Base-by-base conservation (phyloP, 2,888 invertebrate species). In the Drosophila meridionalis region DNA sequence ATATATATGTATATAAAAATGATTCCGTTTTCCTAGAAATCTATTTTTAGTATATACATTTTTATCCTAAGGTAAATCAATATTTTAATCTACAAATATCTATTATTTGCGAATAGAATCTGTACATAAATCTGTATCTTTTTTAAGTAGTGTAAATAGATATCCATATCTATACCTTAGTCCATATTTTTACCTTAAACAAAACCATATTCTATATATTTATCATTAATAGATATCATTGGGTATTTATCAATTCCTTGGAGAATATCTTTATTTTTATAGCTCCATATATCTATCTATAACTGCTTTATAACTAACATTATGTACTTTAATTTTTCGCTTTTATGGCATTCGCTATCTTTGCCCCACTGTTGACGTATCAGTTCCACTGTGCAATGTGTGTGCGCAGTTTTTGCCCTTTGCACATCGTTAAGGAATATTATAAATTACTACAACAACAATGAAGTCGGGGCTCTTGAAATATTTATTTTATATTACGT, bases 391-490 rank as follows among this genome's bases (percentile, higher is more conserved):
- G 78, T 80, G 71, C 77, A 45, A 57, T 43, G 76, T 80, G 76
- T 65, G 76, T 57, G 80, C 69, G 66, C 81, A 83, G 89, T 83
- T 80, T 78, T 80, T 86, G 86, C 89, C 89, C 90, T 85, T 89
- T 87, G 87, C 79, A 83, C 84, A 86, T 91, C 84, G 91, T 91
- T 90, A 92, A 91, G 84, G 89, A 90, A 90, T 91, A 90, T 91
- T 91, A 91, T 91, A 91, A 91, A 92, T 92, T 91, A 92, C 92
- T 89, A 80, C 84, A 90, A 78, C 83, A 84, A 79, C 79, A 87
- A 79, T 62, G 53, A 69, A 68, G 67, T 55, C 70, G 65, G 71
- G 73, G 71, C 70, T 79, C 84, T 85, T 86, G 83, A 89, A 90
- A 85, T 87, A 90, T 90, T 87, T 86, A 88, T 87, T 89, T 87